Evolutionary conservation across 92 coral and sea anemone genomes (phyloP).

Genomic region (Zoanthus solanderi): DNA sequence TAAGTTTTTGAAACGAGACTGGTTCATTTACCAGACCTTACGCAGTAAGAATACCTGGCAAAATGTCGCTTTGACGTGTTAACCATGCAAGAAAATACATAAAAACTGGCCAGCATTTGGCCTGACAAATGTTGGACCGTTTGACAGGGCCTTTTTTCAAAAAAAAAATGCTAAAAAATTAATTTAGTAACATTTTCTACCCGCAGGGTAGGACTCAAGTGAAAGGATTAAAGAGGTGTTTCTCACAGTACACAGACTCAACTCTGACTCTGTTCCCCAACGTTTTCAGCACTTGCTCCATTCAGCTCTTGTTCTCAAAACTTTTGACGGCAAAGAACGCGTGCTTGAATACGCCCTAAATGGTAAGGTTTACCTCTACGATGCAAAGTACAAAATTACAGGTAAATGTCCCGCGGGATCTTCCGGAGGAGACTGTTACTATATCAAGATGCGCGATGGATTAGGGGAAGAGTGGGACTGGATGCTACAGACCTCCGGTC

Average conservation of each 20-base stretch:
- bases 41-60: no score
- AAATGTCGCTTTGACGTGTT: no score
- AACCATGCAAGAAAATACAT: no score
- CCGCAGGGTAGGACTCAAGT: constrained; percentile 25
- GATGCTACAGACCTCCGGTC: constrained; percentile 56
- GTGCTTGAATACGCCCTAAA: constrained; percentile 65
- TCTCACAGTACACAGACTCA: constrained; percentile 16
- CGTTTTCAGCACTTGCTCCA: constrained; percentile 52
- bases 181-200: not conserved
- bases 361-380: constrained; percentile 66
- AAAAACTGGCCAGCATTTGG: no score
- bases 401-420: constrained; percentile 48
- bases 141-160: no score
- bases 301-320: constrained; percentile 67
- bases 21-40: no score
- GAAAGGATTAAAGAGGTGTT: constrained; percentile 42
- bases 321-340: constrained; percentile 56
- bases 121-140: no score
- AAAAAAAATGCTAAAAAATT: not conserved
- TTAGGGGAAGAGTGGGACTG: constrained; percentile 44
- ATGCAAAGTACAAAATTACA: constrained; percentile 40
- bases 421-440: constrained; percentile 26
- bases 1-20: no score
- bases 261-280: constrained; percentile 25
- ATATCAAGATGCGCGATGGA: constrained; percentile 40